Base-by-base conservation (phyloP, 2,888 invertebrate genomes). In the Monochamus alternatus region DNA sequence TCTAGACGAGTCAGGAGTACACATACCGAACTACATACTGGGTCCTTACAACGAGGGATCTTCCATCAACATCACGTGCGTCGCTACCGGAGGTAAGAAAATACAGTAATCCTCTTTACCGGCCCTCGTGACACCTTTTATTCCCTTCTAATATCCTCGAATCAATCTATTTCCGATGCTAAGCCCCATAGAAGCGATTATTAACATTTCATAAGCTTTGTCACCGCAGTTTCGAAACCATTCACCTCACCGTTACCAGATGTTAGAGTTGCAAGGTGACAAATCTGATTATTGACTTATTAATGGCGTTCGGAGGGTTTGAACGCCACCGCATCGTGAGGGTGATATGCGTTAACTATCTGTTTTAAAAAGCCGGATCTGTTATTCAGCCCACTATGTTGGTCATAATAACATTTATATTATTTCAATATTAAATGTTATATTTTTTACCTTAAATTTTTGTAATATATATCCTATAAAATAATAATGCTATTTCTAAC, bases 1-100 rank as follows among this genome's bases (percentile, higher is more conserved):
- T 83, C 90, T 95, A 85, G 94, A 95, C 87, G 94, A 95, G 85
- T 94, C 93, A 85, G 95, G 95, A 62, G 91, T 92, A 59, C 92
- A 94, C 85, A 94, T 96, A 84, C 93, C 93, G 62, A 92, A 94
- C 86, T 93, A 95, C 84, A 93, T 93, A 79, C 92, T 96, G 78
- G 96, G 96, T 8, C 96, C 96, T 9, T 97, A 95, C 90, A 95
- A 94, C 88, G 94, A 96, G 88, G 96, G 96, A 65, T 93, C 95
- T 75, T 93, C 94, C 51, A 92, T 96, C 78, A 93, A 94, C 87
- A 94, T 97, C 80, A 94, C 95, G 82, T 97, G 97, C 89, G 95
- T 96, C 82, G 94, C 95, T 77, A 93, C 93, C 83, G 96, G 96
- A 90, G 96, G 96, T 96, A 91, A 91, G 92, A 86, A 77, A 75